These are phyloP conservation scores for Cirrhinus molitorella DNA, from an alignment of 2,797 vertebrate genomes.

Conservation along the genomic window DNA sequence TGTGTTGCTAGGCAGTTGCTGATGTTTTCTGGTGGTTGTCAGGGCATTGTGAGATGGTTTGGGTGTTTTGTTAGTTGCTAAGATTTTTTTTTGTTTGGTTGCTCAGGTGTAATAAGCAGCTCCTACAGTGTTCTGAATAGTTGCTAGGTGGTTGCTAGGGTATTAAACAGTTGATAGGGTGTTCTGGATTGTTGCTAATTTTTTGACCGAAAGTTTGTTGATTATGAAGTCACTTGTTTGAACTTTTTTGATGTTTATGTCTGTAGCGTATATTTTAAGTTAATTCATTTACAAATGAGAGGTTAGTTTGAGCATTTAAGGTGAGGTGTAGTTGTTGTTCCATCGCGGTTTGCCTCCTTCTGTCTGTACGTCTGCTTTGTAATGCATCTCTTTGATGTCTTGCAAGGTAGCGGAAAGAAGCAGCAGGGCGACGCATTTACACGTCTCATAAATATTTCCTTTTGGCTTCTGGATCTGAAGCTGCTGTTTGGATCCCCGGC, in stretches of 20 bases:
- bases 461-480: slow-evolving; percentile 58
- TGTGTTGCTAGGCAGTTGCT: not conserved
- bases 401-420: slow-evolving; percentile 50
- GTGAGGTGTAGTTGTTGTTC: slow-evolving; percentile 3
- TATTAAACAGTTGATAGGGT: not conserved
- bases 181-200: not conserved
- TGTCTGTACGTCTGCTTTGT: not conserved
- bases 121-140: not conserved
- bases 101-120: not conserved
- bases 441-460: slow-evolving; percentile 74
- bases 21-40: not conserved
- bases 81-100: not conserved
- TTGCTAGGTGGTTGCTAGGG: not conserved
- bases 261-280: not conserved
- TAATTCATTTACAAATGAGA: not conserved
- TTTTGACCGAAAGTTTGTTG: not conserved
- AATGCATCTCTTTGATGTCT: slow-evolving; percentile 38
- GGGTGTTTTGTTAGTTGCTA: not conserved
- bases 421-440: slow-evolving; percentile 58
- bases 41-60: too few species aligned
- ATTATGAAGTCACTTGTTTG: not conserved
- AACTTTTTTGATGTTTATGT: not conserved
- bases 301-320: not conserved
- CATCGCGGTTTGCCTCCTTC: not conserved
- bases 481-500: slow-evolving; percentile 9